These are phyloP conservation scores for Muscidifurax raptorellus DNA, from an alignment of 1,140 invertebrate species.

Conservation along the genomic window DNA sequence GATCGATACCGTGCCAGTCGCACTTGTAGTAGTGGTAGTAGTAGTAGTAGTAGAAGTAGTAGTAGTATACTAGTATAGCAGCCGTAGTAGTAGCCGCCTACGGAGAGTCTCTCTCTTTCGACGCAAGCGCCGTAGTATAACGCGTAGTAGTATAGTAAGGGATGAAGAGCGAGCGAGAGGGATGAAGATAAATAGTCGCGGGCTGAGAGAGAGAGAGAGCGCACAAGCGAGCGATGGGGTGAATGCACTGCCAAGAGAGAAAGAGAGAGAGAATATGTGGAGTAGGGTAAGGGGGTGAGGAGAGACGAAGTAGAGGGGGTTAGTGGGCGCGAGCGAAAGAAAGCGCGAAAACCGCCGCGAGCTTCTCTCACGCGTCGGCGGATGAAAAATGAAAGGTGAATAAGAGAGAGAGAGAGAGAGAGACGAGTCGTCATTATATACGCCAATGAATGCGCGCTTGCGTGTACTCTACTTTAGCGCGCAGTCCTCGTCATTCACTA, in stretches of 20 bases:
- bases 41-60: too few relatives aligned
- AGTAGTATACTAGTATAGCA: not conserved
- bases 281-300: constrained; percentile 45
- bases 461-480: not conserved
- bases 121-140: not conserved
- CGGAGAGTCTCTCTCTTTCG: constrained; percentile 9
- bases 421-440: constrained; percentile 49
- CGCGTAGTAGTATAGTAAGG: constrained; percentile 3
- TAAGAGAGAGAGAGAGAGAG: not conserved
- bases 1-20: constrained; percentile 57
- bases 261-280: constrained; percentile 41
- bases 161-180: constrained; percentile 23
- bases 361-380: constrained; percentile 31
- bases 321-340: constrained; percentile 55
- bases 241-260: not conserved
- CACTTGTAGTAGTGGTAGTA: not conserved
- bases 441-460: constrained; percentile 22
- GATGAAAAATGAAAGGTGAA: constrained; percentile 23
- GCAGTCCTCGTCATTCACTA: not conserved
- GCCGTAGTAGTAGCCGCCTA: not conserved
- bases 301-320: constrained; percentile 20
- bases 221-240: constrained; percentile 28
- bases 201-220: constrained; percentile 9
- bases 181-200: constrained; percentile 26
- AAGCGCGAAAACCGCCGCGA: constrained; percentile 57